Evolutionary conservation across 2,888 invertebrate genomes (phyloP).

Genomic region (Leptura quadrifasciata): DNA sequence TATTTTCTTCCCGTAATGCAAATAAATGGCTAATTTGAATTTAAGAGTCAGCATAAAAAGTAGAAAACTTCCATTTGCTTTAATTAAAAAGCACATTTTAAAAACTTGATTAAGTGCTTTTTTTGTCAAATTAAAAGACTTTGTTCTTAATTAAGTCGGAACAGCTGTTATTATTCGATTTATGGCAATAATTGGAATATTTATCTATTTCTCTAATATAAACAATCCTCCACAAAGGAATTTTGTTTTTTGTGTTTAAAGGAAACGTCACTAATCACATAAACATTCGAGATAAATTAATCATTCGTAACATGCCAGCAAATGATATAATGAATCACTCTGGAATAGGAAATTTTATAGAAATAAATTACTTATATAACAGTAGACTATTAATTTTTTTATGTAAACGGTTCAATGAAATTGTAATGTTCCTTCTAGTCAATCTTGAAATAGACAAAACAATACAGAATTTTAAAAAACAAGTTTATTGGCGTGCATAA

Average conservation of each 20-base stretch:
- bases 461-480: too few relatives aligned
- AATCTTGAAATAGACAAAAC: too few relatives aligned
- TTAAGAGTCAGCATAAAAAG: too few relatives aligned
- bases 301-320: neutral
- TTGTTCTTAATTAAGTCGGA: neutral
- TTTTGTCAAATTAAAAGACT: neutral
- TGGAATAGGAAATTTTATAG: neutral
- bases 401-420: too few relatives aligned
- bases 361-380: slow-evolving; percentile 2
- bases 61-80: too few relatives aligned
- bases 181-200: neutral
- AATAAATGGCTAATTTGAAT: too few relatives aligned
- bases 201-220: neutral
- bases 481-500: too few relatives aligned
- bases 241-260: neutral
- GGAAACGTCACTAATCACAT: neutral
- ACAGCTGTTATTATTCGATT: neutral
- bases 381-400: too few relatives aligned
- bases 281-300: neutral
- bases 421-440: too few relatives aligned
- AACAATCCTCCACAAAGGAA: neutral
- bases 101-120: too few relatives aligned
- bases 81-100: too few relatives aligned
- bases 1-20: too few relatives aligned
- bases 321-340: neutral